Evolutionary conservation across 2,888 invertebrate genomes (phyloP).

Genomic region (Andrena bucephala): DNA sequence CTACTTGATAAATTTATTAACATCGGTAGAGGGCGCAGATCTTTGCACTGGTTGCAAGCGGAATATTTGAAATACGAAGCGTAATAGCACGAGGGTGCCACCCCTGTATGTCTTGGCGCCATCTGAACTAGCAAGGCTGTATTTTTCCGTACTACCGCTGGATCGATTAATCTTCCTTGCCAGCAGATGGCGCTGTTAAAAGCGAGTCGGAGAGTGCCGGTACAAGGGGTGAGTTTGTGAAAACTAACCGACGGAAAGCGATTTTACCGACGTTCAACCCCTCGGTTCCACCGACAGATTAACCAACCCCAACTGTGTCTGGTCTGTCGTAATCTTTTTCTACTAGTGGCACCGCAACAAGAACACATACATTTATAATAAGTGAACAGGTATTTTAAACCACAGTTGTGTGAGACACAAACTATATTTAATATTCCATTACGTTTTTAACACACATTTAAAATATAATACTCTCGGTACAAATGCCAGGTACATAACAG

Average conservation of each 20-base stretch:
- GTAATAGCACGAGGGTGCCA: neutral
- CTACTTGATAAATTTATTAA: too few species aligned
- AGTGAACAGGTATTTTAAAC: neutral
- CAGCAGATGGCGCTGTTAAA: constrained; percentile 69
- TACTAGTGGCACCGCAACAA: constrained; percentile 6
- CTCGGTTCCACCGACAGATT: constrained; percentile 11
- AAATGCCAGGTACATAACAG: neutral
- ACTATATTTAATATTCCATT: neutral
- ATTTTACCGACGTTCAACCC: constrained; percentile 66
- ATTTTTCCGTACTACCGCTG: constrained; percentile 57
- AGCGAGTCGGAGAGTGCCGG: constrained; percentile 35
- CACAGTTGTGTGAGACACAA: too few species aligned
- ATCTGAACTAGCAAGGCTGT: constrained; percentile 58
- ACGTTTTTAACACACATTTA: neutral
- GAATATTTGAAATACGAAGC: neutral
- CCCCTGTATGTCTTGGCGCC: constrained; percentile 62
- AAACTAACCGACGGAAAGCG: constrained; percentile 66
- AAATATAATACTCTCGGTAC: too few species aligned
- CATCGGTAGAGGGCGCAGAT: too few species aligned
- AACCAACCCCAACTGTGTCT: constrained; percentile 5
- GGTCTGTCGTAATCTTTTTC: constrained; percentile 14
- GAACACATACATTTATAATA: neutral
- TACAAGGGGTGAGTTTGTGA: constrained; percentile 4
- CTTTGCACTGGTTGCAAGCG: too few species aligned
- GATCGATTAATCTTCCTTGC: constrained; percentile 66